Conservation (phyloP, 2,797 vertebrate species). For the Podarcis lilfordi region DNA sequence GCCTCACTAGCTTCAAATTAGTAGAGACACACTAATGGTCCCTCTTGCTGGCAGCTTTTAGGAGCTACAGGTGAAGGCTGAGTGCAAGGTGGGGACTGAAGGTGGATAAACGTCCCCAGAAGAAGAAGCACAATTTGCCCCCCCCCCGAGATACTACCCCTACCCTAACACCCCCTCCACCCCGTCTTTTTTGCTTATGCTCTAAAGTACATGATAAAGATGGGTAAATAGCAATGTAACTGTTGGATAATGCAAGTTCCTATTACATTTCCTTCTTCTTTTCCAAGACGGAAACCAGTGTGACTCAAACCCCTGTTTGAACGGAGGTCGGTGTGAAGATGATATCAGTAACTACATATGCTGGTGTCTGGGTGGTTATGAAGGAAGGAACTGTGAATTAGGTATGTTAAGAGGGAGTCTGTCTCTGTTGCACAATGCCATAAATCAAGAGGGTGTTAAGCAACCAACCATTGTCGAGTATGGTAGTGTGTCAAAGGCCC, state of each 20-base stretch:
- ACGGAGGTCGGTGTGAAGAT: conserved; percentile 84
- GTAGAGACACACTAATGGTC: too few species aligned
- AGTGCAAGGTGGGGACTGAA: too few species aligned
- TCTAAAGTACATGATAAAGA: neutral
- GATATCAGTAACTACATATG: conserved; percentile 84
- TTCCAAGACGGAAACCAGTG: conserved; percentile 89
- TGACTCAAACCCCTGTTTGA: conserved; percentile 84
- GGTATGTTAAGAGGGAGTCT: conserved; percentile 73
- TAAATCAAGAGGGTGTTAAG: neutral
- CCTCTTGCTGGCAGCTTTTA: too few species aligned
- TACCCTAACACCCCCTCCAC: too few species aligned
- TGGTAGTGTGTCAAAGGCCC: neutral
- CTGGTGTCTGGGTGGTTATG: conserved; percentile 82
- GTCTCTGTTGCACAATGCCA: neutral
- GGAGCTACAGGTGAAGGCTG: too few species aligned
- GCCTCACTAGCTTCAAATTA: too few species aligned
- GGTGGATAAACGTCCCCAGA: too few species aligned
- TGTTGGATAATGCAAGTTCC: rapidly evolving
- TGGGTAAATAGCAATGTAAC: rapidly evolving
- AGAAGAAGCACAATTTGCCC: too few species aligned
- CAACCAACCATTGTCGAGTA: too few species aligned
- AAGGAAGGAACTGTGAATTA: conserved; percentile 90
- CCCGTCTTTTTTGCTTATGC: too few species aligned
- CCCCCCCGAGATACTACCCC: too few species aligned
- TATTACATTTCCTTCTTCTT: conserved; percentile 50